Evolutionary conservation across 1,140 invertebrate genomes (phyloP).

Genomic region (Dendrolimus kikuchii): DNA sequence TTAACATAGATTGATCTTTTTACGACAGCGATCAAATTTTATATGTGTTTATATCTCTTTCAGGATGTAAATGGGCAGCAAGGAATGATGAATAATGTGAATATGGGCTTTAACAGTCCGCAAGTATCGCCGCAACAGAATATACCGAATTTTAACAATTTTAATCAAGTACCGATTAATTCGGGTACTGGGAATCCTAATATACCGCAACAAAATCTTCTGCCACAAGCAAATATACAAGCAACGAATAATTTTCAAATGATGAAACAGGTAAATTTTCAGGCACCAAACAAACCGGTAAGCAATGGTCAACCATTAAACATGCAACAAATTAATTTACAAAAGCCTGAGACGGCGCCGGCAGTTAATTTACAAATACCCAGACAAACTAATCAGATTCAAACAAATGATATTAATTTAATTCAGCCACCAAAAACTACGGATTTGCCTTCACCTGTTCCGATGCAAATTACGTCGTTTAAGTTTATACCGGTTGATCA

Average conservation of each 20-base stretch:
- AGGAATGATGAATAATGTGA: slow-evolving; percentile 9
- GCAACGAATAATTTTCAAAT: slow-evolving; percentile 4
- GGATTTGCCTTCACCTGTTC: neutral
- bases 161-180: slow-evolving; percentile 14
- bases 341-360: slow-evolving; percentile 4
- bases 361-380: slow-evolving; percentile 8
- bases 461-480: slow-evolving; percentile 7
- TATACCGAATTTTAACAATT: slow-evolving; percentile 5
- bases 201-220: slow-evolving; percentile 5
- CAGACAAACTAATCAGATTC: neutral
- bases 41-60: neutral
- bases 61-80: slow-evolving; percentile 21
- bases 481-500: slow-evolving; percentile 7
- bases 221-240: slow-evolving; percentile 1
- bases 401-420: too few species aligned
- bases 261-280: slow-evolving; percentile 5
- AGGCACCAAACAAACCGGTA: slow-evolving; percentile 5
- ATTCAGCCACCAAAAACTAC: too few species aligned
- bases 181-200: slow-evolving; percentile 1
- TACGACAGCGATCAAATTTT: neutral
- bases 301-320: slow-evolving; percentile 5
- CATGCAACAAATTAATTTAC: slow-evolving; percentile 7
- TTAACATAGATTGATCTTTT: neutral
- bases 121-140: too few species aligned
- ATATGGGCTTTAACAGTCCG: too few species aligned